Base-by-base conservation (phyloP, 2,888 invertebrate genomes). In the Eupelmus urozonus region DNA sequence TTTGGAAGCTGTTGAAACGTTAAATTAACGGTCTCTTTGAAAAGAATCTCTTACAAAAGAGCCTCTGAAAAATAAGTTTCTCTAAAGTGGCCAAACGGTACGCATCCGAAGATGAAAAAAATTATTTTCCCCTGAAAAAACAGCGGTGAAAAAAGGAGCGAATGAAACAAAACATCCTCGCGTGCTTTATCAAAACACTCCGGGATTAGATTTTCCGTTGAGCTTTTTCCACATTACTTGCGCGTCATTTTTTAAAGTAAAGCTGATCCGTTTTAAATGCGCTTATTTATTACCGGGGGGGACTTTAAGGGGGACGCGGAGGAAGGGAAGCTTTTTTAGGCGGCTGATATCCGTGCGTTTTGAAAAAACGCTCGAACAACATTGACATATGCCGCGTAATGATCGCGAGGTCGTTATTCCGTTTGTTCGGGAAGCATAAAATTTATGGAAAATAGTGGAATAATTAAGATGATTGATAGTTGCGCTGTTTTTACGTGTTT, bases 281-380 rank as follows among this genome's bases (percentile, higher is more conserved):
- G 42, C 60, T 77, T 77, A 77, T 77, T 77, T 67, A 77, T 66
- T 66, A 60, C 60, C 16, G 34, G 18, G 42, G n/a, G 20, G 40
- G 29, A n/a, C 45, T 16, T n/a, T 34, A 27, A 1, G 62, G 29
- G 29, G 11, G 34, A 29, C 25, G 51, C 18, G 51, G 34, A 51
- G 49, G n/a, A 9, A 27, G 55, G 40, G 67, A 27, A 29, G 5
- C 69, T 57, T 40, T 72, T 72, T 71, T 63, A 29, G 13, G 7
- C 27, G 25, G 0, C 45, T 40, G 11, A 49, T 27, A 59, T 49
- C 18, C 29, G 57, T 57, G 57, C 11, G 23, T 23, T 59, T 1
- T 2, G 20, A 60, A 71, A 34, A 49, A 51, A 29, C 23, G 51
- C n/a, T 29, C 59, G 5, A 27, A 11, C 51, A 23, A 62, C 45